Evolutionary conservation across 2,797 vertebrate genomes (phyloP), one percentile per base, ranked within the genome.

Genomic region (Antrozous pallidus): DNA sequence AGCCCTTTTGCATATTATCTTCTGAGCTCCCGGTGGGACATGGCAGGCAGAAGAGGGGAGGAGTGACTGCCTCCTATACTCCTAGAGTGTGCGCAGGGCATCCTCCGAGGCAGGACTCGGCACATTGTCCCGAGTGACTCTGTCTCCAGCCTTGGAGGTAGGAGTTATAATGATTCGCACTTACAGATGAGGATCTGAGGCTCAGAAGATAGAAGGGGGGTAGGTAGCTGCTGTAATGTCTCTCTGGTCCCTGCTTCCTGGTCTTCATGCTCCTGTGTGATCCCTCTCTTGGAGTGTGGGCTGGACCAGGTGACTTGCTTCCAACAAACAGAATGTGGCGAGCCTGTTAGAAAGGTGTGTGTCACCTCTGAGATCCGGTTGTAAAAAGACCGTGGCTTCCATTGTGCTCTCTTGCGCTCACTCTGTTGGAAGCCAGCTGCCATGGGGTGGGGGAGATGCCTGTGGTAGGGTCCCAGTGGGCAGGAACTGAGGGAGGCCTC

Each of bases 71-170:
- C 67, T 54, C 63, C 56, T 28, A 3, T 1, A 12, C 18, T 69
- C 45, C 14, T 54, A 5, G 31, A 36, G 31, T 1, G 3, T 7
- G 4, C 3, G 22, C 26, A 2, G 0, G 8, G 8, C 47, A 2
- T 56, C 40, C 17, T 40, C 31, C 22, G 4, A 51, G 36, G 70
- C 20, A 4, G 38, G 61, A 22, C 1, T 11, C 56, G 47, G 0
- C 10, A 38, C 1, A 9, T 16, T 38, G 8, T 74, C 20, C 67
- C 11, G 2, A 65, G 40, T 33, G 45, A 6, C 17, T n/a, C 36
- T 61, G 49, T 79, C 61, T 84, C 36, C 9, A 13, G 2, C 26
- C 22, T 38, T 67, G 31, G 58, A 75, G 75, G 73, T 20, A n/a
- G 58, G 28, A 1, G 71, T 42, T 47, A 16, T 7, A 78, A 12